Conservation (phyloP, 2,113 vertebrate genomes). For the Siphamia tubifer region DNA sequence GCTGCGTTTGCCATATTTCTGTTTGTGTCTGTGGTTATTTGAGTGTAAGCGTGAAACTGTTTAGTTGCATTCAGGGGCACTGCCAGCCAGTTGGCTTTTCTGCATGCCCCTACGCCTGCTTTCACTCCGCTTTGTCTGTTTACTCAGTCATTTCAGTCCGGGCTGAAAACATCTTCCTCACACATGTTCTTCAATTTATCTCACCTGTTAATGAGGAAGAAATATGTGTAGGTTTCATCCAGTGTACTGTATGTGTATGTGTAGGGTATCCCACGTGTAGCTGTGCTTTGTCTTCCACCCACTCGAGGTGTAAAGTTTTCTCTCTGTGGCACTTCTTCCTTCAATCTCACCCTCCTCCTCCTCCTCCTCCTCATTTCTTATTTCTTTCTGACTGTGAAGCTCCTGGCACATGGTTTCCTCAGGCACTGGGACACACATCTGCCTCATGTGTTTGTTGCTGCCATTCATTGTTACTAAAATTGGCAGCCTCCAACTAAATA, state of each 20-base stretch:
- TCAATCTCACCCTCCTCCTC: not conserved
- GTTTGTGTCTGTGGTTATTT: slow-evolving; percentile 30
- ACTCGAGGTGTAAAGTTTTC: slow-evolving; percentile 33
- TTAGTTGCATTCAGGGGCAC: slow-evolving; percentile 2
- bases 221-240: slow-evolving; percentile 16
- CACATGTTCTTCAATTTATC: slow-evolving; percentile 21
- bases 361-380: not conserved
- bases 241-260: not conserved
- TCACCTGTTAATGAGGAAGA: slow-evolving; percentile 43
- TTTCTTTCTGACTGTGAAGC: slow-evolving; percentile 7
- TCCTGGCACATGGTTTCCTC: slow-evolving; percentile 18
- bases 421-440: slow-evolving; percentile 23
- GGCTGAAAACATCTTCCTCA: slow-evolving; percentile 10
- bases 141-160: slow-evolving; percentile 17
- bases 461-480: not conserved
- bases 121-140: slow-evolving; percentile 4
- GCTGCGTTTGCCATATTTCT: slow-evolving; percentile 48
- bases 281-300: slow-evolving; percentile 42
- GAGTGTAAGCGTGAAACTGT: not conserved
- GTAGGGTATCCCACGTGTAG: not conserved
- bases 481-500: not conserved
- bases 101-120: not conserved
- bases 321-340: not conserved
- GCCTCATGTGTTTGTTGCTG: not conserved
- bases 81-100: slow-evolving; percentile 18